Base-by-base conservation (phyloP, 2,888 invertebrate species). In the Maniola hyperantus region DNA sequence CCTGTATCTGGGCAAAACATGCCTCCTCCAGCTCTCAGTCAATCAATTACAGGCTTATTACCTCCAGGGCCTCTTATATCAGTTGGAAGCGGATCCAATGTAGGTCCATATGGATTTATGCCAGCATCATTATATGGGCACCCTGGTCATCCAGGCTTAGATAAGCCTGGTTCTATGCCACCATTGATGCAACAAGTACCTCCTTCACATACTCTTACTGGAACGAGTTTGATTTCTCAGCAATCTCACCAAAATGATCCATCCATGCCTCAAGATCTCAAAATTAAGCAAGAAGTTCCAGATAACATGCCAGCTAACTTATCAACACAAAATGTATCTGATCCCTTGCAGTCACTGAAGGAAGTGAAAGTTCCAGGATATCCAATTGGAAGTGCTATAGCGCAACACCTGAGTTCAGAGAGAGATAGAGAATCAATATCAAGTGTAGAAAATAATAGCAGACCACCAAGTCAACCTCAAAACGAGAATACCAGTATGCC, bases 311-410 rank as follows among this genome's bases (percentile, higher is more conserved):
- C 94, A 68, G 90, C 91, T 60, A 92, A 92, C 77, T 78, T 92
- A 51, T 92, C 93, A 51, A 92, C 94, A 57, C 93, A 93, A 70
- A 85, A 88, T 66, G 88, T 91, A 64, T 84, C 94, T 34, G 96
- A 96, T 89, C 96, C 96, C 4, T 81, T 96, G 71, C 96, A 96
- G 79, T 96, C 96, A 73, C 87, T 96, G 8, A 96, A 96, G 80
- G 96, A 96, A 83, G 96, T 96, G 0, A 96, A 96, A 92, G 96
- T 96, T 8, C 95, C 96, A 48, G 95, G 96, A 44, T 95, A 94
- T 79, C 94, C 95, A 67, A 93, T 94, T 54, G 93, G 93, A 70
- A 91, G 90, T 83, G 86, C 91, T 34, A 91, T 91, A 77, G 88
- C 91, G 64, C 91, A 91, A 74, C 90, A 92, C 79, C 81, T 91